phyloP scores from a whole-genome alignment of 1,140 invertebrate genomes.

The Lutraria rhynchaena region DNA sequence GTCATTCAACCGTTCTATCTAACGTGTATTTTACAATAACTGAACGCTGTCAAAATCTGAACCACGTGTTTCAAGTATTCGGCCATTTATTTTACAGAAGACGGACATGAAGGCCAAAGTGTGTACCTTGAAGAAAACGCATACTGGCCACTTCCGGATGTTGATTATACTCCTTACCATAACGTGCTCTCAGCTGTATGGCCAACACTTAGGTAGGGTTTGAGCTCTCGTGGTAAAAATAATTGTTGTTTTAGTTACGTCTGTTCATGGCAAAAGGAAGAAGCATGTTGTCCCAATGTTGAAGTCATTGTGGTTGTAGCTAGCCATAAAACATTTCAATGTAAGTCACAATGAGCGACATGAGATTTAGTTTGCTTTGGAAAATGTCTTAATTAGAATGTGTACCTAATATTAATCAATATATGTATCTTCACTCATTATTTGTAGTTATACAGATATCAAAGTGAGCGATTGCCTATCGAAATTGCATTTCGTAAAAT shows the following conservation, averaged over 20 bases:
- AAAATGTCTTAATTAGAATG: no score
- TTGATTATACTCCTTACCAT: conserved; percentile 45
- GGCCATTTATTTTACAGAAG: conserved; percentile 7
- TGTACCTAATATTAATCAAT: no score
- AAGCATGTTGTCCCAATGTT: not conserved
- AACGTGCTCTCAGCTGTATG: conserved; percentile 49
- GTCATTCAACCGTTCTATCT: no score
- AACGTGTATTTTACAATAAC: no score
- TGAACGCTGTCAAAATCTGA: no score
- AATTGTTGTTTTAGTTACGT: not conserved
- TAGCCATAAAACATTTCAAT: not conserved
- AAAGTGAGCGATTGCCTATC: no score
- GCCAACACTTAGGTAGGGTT: conserved; percentile 44
- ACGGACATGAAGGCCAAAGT: conserved; percentile 11
- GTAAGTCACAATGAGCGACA: not conserved
- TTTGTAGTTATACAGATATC: no score
- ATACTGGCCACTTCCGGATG: conserved; percentile 19
- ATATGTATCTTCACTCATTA: no score
- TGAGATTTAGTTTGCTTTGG: not conserved
- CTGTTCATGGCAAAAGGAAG: not conserved
- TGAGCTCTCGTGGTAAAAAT: not conserved
- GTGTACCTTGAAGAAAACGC: conserved; percentile 41
- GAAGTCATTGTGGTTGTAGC: not conserved
- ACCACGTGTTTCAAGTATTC: no score
- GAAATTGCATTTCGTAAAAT: no score